Percentiles rank a stretch among this genome's conserved stretches.
Evolutionary conservation across 2,888 invertebrate species (phyloP).

Genomic region (Lycia hirtaria): DNA sequence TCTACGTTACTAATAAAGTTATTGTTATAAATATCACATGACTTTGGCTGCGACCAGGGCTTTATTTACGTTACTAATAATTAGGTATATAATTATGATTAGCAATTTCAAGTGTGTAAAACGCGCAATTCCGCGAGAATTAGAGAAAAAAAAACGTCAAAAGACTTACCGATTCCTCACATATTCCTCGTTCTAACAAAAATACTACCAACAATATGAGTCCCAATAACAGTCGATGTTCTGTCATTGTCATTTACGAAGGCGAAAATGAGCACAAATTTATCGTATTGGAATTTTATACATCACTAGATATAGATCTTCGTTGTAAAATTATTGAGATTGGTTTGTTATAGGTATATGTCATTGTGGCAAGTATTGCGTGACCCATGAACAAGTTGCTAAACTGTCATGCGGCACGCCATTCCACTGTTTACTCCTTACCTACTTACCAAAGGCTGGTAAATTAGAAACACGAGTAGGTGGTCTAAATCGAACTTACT

Average conservation of each 20-base stretch:
- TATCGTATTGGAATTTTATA: constrained; percentile 49
- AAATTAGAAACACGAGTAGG: too few species aligned
- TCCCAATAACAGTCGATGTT: constrained; percentile 7
- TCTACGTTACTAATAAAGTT: too few species aligned
- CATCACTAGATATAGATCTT: constrained; percentile 53
- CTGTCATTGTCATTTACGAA: constrained; percentile 20
- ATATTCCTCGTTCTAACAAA: constrained; percentile 1
- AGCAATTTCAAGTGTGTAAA: too few species aligned
- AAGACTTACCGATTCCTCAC: not conserved
- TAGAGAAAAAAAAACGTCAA: not conserved
- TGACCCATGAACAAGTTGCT: constrained; percentile 27
- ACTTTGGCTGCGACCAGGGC: too few species aligned
- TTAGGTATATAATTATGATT: too few species aligned
- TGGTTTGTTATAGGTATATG: constrained; percentile 36
- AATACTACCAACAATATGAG: constrained; percentile 15
- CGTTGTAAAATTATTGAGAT: constrained; percentile 44
- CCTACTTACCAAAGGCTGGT: constrained; percentile 19
- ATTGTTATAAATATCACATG: too few species aligned
- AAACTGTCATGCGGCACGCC: constrained; percentile 34
- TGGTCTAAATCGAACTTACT: too few species aligned
- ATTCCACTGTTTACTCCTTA: constrained; percentile 30
- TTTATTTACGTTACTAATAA: too few species aligned
- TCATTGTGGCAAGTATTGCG: constrained; percentile 31
- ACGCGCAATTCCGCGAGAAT: not conserved
- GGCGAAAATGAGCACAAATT: constrained; percentile 10